Evolutionary conservation across 2,797 vertebrate genomes (phyloP), one percentile per base, ranked within the genome.

Genomic region (Podarcis siculus): DNA sequence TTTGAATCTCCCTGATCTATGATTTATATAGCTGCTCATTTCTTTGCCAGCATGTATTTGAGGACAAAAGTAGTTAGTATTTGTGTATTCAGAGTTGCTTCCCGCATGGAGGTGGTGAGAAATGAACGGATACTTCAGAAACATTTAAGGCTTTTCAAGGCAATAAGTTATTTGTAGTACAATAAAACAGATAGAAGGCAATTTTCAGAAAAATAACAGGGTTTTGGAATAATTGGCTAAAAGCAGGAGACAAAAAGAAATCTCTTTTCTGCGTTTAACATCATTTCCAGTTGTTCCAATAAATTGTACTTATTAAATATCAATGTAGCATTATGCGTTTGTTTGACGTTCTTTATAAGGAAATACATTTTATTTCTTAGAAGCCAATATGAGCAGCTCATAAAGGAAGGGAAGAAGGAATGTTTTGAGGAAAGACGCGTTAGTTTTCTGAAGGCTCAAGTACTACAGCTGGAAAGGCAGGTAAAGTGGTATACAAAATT

Each of bases 351-450:
- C 35, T 69, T 76, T 32, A 73, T 81, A 64, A 64, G 77, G 45
- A 81, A 37, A 21, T 30, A 3, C 69, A 67, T 66, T 89, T 87
- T 89, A 64, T 90, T 95, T 87, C 82, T 87, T 95, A 97, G 96
- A 95, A 95, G 94, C 93, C 90, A 94, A 81, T 94, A 94, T 90
- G 93, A 95, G 84, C 93, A 93, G 85, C 92, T 93, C 87, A 87
- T 95, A 87, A 95, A 96, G 61, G 92, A 96, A 93, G 91, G 91
- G 86, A 95, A 93, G 89, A 94, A 94, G 91, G 95, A 97, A 94
- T 95, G 94, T 93, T 95, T 94, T 91, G 96, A 97, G 94, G 93
- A 97, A 95, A 92, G 93, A 90, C 95, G 94, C 83, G 90, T 95
- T 87, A 96, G 92, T 89, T 93, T 96, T 90, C 90, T 96, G 76